Evolutionary conservation across 2,797 vertebrate species (phyloP).

Genomic region (Cyclopterus lumpus): DNA sequence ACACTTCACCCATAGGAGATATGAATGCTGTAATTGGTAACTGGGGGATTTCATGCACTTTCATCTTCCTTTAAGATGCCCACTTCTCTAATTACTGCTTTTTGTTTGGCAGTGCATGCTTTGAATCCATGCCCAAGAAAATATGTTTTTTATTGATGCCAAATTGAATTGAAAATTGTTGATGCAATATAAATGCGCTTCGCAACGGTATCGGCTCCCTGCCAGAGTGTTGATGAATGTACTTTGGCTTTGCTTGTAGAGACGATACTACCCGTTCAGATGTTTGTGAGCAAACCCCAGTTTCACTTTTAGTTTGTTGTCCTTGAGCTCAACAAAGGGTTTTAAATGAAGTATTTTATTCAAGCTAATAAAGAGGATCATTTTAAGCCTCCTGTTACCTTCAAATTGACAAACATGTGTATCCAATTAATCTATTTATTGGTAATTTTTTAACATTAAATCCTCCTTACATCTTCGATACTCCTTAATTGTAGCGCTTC

Average conservation of each 20-base stretch:
- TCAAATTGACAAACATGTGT: no score
- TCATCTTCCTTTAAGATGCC: conserved; percentile 57
- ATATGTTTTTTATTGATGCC: conserved; percentile 73
- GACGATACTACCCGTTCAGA: conserved; percentile 42
- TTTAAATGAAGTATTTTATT: conserved; percentile 54
- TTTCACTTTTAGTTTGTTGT: conserved; percentile 52
- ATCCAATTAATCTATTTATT: conserved; percentile 4
- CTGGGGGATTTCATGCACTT: conserved; percentile 48
- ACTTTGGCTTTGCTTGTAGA: conserved; percentile 55
- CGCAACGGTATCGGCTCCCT: conserved; percentile 34
- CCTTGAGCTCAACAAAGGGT: conserved; percentile 57
- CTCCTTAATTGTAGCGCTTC: background rate
- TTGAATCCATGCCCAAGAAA: conserved; percentile 71
- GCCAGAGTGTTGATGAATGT: conserved; percentile 73
- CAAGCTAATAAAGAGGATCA: conserved; percentile 15
- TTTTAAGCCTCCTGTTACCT: background rate
- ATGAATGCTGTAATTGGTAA: conserved; percentile 41
- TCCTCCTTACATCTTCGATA: background rate
- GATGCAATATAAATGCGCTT: conserved; percentile 73
- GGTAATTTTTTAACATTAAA: background rate
- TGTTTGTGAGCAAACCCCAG: conserved; percentile 34
- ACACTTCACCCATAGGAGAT: conserved; percentile 12
- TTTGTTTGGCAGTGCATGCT: conserved; percentile 65
- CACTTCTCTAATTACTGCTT: conserved; percentile 68
- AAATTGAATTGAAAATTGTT: conserved; percentile 77